Evolutionary conservation across 2,888 invertebrate genomes (phyloP).

Genomic region (Scaeva pyrastri): DNA sequence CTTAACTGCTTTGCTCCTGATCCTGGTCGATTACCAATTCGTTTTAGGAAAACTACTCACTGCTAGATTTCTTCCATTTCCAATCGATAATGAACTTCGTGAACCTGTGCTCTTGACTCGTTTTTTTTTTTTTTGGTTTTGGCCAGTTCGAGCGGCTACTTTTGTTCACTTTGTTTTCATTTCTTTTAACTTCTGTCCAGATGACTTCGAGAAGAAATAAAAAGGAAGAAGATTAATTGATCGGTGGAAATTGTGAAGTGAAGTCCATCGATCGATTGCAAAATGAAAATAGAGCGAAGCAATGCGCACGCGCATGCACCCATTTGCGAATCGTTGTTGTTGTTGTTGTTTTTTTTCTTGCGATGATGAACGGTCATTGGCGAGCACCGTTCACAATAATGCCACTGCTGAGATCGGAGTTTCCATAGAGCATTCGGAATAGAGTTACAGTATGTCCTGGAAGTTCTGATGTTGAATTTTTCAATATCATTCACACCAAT

Average conservation of each 20-base stretch:
- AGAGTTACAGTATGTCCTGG: slow-evolving; percentile 11
- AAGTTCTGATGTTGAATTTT: no score
- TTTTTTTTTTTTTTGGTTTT: slow-evolving; percentile 9
- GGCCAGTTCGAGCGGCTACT: neutral
- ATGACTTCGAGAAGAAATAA: slow-evolving; percentile 41
- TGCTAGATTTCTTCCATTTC: slow-evolving; percentile 64
- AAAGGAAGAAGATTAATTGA: slow-evolving; percentile 70
- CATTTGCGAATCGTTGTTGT: slow-evolving; percentile 56
- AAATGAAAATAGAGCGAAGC: slow-evolving; percentile 45
- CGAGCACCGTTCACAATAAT: slow-evolving; percentile 48
- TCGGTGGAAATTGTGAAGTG: slow-evolving; percentile 67
- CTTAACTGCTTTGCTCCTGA: slow-evolving; percentile 38
- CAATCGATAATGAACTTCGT: slow-evolving; percentile 75
- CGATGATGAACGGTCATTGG: slow-evolving; percentile 70
- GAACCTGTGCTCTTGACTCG: slow-evolving; percentile 71
- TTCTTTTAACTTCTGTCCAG: slow-evolving; percentile 22
- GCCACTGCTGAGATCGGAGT: slow-evolving; percentile 33
- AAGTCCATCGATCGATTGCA: slow-evolving; percentile 71
- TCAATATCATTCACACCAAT: no score
- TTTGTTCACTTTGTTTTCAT: neutral
- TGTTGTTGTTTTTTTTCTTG: neutral
- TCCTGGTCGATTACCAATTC: slow-evolving; percentile 73
- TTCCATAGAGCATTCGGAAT: neutral
- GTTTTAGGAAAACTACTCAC: slow-evolving; percentile 51
- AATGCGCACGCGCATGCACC: slow-evolving; percentile 73